A percentile compares a stretch with the other conserved stretches of the same genome.
These are phyloP conservation scores for Leptestheria dahalacensis DNA, from an alignment of 1,140 invertebrate genomes.

Conservation along the genomic window DNA sequence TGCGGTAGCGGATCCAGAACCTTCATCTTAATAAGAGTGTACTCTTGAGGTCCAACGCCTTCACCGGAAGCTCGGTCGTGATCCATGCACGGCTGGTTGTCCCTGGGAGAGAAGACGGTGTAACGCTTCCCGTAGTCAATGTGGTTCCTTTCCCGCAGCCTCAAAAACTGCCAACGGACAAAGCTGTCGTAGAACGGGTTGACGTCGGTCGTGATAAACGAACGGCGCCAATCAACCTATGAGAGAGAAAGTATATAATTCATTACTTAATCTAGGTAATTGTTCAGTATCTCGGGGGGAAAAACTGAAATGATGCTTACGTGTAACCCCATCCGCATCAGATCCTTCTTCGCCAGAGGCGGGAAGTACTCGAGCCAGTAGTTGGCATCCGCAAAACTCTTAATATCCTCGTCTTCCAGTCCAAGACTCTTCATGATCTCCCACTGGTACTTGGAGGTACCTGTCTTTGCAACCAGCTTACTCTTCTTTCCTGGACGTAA, in stretches of 20 bases:
- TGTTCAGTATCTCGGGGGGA: neutral
- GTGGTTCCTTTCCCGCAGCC: constrained; percentile 73
- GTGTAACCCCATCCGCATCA: constrained; percentile 76
- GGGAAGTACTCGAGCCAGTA: constrained; percentile 97
- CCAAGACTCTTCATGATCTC: constrained; percentile 95
- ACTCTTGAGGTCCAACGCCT: constrained; percentile 95
- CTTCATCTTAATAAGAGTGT: constrained; percentile 92
- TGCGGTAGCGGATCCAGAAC: constrained; percentile 55
- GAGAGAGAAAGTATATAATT: constrained; percentile 18
- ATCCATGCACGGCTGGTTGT: constrained; percentile 99
- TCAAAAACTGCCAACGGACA: constrained; percentile 88
- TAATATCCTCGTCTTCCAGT: constrained; percentile 77
- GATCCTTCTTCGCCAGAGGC: constrained; percentile 67
- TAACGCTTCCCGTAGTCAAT: constrained; percentile 95
- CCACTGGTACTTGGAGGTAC: constrained; percentile 88
- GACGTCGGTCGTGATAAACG: constrained; percentile 93
- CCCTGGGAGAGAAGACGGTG: constrained; percentile 90
- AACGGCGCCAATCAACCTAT: constrained; percentile 91
- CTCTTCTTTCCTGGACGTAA: constrained; percentile 50
- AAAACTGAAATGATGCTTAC: constrained; percentile 33
- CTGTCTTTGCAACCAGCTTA: constrained; percentile 89
- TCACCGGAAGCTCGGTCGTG: constrained; percentile 92
- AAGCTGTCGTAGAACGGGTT: constrained; percentile 98
- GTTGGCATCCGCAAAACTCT: constrained; percentile 72
- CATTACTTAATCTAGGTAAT: neutral